phyloP scores from a whole-genome alignment of 1,140 invertebrate species.

The Eriocheir sinensis region DNA sequence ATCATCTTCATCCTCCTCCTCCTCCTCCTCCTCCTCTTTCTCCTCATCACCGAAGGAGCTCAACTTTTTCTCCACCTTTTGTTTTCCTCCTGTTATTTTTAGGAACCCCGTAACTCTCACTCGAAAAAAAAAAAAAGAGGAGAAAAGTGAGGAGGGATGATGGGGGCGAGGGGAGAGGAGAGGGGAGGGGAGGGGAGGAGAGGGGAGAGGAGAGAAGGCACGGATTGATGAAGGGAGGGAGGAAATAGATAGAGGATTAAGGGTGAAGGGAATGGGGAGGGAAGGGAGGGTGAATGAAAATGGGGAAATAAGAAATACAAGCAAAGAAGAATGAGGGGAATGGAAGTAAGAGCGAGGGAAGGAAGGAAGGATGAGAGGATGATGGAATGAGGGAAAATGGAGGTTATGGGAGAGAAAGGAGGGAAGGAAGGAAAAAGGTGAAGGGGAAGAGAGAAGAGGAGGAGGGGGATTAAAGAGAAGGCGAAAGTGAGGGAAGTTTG shows the following conservation, averaged over 20 bases:
- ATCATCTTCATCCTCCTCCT: too few species aligned
- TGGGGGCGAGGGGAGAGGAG: background rate
- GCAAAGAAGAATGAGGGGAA: too few species aligned
- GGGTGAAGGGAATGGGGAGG: background rate
- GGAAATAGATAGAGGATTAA: background rate
- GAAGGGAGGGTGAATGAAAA: background rate
- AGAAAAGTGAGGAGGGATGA: background rate
- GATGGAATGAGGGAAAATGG: too few species aligned
- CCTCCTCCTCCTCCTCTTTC: background rate
- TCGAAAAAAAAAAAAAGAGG: too few species aligned
- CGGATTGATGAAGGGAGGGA: background rate
- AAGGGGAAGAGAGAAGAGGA: background rate
- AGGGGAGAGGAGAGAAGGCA: too few species aligned
- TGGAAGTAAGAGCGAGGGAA: too few species aligned
- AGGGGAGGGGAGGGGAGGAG: too few species aligned
- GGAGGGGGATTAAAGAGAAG: background rate
- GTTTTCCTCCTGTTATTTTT: too few species aligned
- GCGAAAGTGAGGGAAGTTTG: background rate
- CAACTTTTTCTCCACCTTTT: too few species aligned
- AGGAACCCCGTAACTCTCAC: too few species aligned
- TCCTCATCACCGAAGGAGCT: background rate
- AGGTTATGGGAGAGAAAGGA: background rate
- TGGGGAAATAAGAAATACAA: too few species aligned
- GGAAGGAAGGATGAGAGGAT: background rate
- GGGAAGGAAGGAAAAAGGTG: background rate